Evolutionary conservation across 2,113 vertebrate species (phyloP), one percentile per base, ranked within the genome.

Genomic region (Triplophysa rosa): DNA sequence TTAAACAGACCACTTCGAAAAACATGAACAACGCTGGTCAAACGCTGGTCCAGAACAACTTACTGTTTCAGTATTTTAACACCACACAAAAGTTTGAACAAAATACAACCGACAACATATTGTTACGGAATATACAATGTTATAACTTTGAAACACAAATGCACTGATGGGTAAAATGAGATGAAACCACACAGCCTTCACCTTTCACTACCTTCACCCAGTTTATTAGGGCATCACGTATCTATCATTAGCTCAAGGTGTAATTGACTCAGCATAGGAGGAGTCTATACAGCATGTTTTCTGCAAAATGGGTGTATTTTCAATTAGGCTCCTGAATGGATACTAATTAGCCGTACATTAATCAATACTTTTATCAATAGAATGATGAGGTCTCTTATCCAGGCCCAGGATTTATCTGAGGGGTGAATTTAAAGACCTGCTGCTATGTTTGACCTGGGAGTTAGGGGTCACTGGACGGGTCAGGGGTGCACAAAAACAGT

Each of bases 391-490:
- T 80, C 74, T 84, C 90, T 92, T 91, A 89, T 87, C 89, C 87
- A 82, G 59, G 75, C 71, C 37, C 47, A 82, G 70, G 79, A 94
- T 94, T 93, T 93, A 90, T 93, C 92, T 91, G 89, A 90, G 82
- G 87, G 54, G 88, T 84, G 88, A 89, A 91, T 91, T 91, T 94
- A 92, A 91, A 92, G 89, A 92, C 87, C 87, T 88, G 84, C 84
- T 89, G 89, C 89, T 91, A 92, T 89, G 92, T 92, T 87, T 92
- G 90, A 94, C 91, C 90, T 83, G 73, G 82, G 77, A 84, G 89
- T 93, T 92, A 91, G 89, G 92, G 94, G 93, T 95, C 94, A 94
- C 80, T 49, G 87, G 78, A 87, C 56, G 84, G 93, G 93, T 94
- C 94, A 94, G n/a, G 82, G 59, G 29, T 84, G 49, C 80, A 85